Evolutionary conservation across 2,888 invertebrate genomes (phyloP), one percentile per base, ranked within the genome.

Genomic region (Drosophila setosimentum): DNA sequence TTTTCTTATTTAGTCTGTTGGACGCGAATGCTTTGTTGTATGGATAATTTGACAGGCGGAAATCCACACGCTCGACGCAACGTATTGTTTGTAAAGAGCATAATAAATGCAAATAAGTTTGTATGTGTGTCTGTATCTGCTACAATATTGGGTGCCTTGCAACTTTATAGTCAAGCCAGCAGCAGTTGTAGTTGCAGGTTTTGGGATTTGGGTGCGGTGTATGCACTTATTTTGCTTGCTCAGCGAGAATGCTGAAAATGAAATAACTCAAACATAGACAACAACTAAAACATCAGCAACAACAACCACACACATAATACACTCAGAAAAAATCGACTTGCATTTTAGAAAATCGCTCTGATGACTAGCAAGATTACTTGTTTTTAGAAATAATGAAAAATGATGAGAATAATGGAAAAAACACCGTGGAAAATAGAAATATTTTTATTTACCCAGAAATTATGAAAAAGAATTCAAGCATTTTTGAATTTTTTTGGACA

Each of bases 211-310:
- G 42, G 50, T 21, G 57, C 27, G 55, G 29, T 45, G 61, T 58
- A 57, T 78, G 61, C 68, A 21, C 3, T 45, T 30, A 24, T 24
- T 59, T 30, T 55, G 68, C 69, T 65, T 54, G 59, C 69, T 65
- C 68, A 64, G 83, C 70, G 54, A 73, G 73, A 78, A 77, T 76
- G 55, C 53, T 60, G 55, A 63, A 66, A 65, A 70, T 65, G 74
- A 72, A 89, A 84, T 85, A 80, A 73, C 84, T 80, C 73, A 77
- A 87, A 76, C 69, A 65, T 72, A 74, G 66, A 50, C 58, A 63
- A n/a, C 51, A 58, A 32, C 49, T 73, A 49, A 50, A 67, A 24
- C 63, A 53, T 29, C 55, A 59, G 13, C 42, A 65, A 48, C 62
- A 66, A 37, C 60, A 51, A 35, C 45, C 55, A 61, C 58, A 60